These are phyloP conservation scores for Orthosia cruda DNA, from an alignment of 2,888 invertebrate species.

Conservation along the genomic window DNA sequence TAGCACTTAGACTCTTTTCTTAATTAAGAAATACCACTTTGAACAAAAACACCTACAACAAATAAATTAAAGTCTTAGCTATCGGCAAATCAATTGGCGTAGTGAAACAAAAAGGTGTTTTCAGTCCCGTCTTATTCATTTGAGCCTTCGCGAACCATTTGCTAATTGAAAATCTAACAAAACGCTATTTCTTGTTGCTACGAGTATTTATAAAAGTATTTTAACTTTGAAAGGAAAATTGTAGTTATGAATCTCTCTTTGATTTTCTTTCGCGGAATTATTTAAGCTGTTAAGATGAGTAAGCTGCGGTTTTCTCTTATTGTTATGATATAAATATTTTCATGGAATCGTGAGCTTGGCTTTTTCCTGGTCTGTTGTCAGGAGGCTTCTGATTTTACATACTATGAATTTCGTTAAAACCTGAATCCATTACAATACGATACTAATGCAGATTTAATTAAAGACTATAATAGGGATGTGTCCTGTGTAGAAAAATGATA, in stretches of 20 bases:
- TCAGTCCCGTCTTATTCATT: slow-evolving; percentile 71
- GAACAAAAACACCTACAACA: slow-evolving; percentile 11
- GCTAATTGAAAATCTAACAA: slow-evolving; percentile 74
- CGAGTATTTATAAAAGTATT: slow-evolving; percentile 44
- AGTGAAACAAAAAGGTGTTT: slow-evolving; percentile 68
- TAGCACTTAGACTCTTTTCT: neutral
- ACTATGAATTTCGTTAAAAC: too few species aligned
- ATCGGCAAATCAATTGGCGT: slow-evolving; percentile 65
- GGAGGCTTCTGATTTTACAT: neutral
- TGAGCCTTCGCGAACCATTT: slow-evolving; percentile 72
- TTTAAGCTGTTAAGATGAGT: slow-evolving; percentile 29
- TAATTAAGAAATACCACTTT: neutral
- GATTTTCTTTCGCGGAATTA: slow-evolving; percentile 10
- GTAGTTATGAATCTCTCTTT: slow-evolving; percentile 27
- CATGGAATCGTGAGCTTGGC: too few species aligned
- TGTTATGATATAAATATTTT: slow-evolving; percentile 37
- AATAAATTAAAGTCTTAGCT: slow-evolving; percentile 48
- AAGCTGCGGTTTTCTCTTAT: slow-evolving; percentile 22
- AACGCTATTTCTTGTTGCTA: slow-evolving; percentile 38
- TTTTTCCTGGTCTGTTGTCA: slow-evolving; percentile 30
- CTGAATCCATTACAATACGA: too few species aligned
- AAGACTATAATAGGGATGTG: too few species aligned
- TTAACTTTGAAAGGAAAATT: slow-evolving; percentile 29
- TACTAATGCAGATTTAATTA: too few species aligned
- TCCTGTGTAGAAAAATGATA: too few species aligned